These are phyloP conservation scores for Cotesia glomerata DNA, from an alignment of 1,140 invertebrate genomes.

Conservation along the genomic window DNA sequence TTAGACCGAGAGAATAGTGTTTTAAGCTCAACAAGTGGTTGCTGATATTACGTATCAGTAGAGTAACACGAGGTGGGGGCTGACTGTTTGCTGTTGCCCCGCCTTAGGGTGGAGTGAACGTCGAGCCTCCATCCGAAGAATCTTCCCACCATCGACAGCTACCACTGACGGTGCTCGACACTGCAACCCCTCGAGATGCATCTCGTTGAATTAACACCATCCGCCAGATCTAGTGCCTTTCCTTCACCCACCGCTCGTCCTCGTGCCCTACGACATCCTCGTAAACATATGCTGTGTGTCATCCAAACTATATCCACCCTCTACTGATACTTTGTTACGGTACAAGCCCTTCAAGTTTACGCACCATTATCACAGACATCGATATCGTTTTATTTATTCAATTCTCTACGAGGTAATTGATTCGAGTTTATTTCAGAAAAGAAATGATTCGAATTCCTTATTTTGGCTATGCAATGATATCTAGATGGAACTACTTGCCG, in stretches of 20 bases:
- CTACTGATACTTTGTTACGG: too few species aligned
- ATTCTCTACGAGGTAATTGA: too few species aligned
- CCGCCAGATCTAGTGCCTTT: slow-evolving; percentile 13
- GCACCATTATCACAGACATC: too few species aligned
- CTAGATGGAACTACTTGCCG: too few species aligned
- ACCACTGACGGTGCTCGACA: slow-evolving; percentile 21
- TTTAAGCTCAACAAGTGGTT: slow-evolving; percentile 60
- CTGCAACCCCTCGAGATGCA: slow-evolving; percentile 35
- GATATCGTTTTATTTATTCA: too few species aligned
- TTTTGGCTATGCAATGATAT: too few species aligned
- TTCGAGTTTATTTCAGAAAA: too few species aligned
- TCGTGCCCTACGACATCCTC: slow-evolving; percentile 6
- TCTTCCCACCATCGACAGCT: slow-evolving; percentile 30
- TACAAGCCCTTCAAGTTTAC: too few species aligned
- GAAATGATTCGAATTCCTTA: too few species aligned
- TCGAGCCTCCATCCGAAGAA: slow-evolving; percentile 39
- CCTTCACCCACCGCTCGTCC: background rate
- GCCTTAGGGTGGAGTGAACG: slow-evolving; percentile 54
- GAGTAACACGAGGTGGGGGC: slow-evolving; percentile 37
- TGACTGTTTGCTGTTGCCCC: slow-evolving; percentile 46
- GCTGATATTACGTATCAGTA: slow-evolving; percentile 62
- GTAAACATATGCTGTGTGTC: background rate
- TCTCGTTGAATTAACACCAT: slow-evolving; percentile 37
- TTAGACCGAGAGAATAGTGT: slow-evolving; percentile 36
- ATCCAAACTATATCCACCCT: too few species aligned